Conservation (phyloP, 2,888 invertebrate species). For the Reticulitermes lucifugus region DNA sequence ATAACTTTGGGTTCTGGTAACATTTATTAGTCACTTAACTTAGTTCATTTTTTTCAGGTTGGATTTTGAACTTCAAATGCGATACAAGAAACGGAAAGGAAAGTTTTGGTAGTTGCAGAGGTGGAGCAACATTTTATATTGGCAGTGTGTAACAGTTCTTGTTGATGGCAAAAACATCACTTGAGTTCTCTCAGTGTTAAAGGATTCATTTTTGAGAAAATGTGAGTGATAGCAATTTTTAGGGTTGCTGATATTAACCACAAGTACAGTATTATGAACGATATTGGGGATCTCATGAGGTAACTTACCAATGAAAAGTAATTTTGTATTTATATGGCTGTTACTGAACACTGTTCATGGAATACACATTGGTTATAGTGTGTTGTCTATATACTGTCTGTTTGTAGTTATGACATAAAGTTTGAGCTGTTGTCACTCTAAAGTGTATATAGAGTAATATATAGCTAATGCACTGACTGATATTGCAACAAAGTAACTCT, state of each 20-base stretch:
- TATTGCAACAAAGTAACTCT: background rate
- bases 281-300: background rate
- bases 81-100: constrained; percentile 8
- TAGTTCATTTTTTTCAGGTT: constrained; percentile 4
- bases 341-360: background rate
- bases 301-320: background rate
- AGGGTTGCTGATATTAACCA: background rate
- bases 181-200: background rate
- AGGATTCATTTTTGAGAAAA: background rate
- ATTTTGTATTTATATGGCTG: background rate
- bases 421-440: background rate
- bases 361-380: background rate
- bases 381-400: background rate
- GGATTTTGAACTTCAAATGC: constrained; percentile 8
- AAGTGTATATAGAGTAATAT: background rate
- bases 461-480: background rate
- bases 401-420: background rate
- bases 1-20: background rate
- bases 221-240: background rate
- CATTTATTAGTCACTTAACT: background rate
- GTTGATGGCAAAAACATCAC: background rate
- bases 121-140: background rate
- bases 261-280: background rate
- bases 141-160: background rate
- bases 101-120: background rate